Base-by-base conservation (phyloP, 2,113 vertebrate species). In the Clinocottus analis region DNA sequence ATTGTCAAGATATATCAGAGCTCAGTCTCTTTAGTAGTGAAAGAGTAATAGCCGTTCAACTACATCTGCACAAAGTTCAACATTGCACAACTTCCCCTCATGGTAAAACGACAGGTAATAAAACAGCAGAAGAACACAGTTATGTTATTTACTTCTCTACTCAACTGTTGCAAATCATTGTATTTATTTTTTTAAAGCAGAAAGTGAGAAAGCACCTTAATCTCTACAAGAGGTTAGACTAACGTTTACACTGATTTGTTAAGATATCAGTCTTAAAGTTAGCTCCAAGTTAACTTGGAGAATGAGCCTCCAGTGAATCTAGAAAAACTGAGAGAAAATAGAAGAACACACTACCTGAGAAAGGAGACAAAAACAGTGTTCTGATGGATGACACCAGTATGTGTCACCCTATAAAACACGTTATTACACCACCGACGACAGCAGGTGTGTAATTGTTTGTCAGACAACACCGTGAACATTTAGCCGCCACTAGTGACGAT, bases 21-120 rank as follows among this genome's bases (percentile, higher is more conserved):
- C 17, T 66, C 39, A 59, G 0, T 49, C 58, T 67, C 51, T 71
- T 76, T 37, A 61, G 25, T 62, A 66, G 84, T 60, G 56, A 59
- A 69, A 61, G 37, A 14, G 13, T 4, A 23, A 5, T 2, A n/a
- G n/a, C 16, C 43, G 41, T 70, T 13, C 16, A n/a, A 69, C 23
- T 19, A 58, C 70, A 75, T 2, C 41, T 64, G 80, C 63, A 37
- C 85, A 86, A 91, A 86, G 88, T 82, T 69, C 85, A 82, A 2
- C n/a, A 51, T 85, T 85, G 61, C 71, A 72, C 45, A 86, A 87
- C 65, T 41, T 63, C 37, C 59, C 7, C 2, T 14, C 4, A 31
- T 31, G 23, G 58, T 21, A 19, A 27, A 43, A 8, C 37, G 56
- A 19, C 5, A 11, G 35, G 39, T 29, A 16, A 37, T 55, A 45